Evolutionary conservation across 2,113 vertebrate species (phyloP).

Genomic region (Aythya baeri): DNA sequence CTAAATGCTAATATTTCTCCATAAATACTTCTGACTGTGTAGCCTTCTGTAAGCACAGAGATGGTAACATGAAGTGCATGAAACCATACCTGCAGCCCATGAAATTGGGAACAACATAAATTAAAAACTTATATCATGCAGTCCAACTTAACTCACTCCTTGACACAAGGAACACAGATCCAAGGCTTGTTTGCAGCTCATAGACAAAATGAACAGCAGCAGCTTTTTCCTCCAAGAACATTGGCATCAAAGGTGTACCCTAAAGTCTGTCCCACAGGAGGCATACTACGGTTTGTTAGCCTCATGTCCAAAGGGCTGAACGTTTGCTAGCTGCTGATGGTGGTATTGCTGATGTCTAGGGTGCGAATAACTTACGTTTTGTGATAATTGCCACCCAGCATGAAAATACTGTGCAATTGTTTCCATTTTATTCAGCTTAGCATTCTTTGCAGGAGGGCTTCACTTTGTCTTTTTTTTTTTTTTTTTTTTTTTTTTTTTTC

Average conservation of each 20-base stretch:
- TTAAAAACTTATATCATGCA: background rate
- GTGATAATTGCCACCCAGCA: background rate
- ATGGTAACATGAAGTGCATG: background rate
- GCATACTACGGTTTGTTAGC: background rate
- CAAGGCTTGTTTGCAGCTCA: background rate
- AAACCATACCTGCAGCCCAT: background rate
- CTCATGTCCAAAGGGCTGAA: constrained; percentile 7
- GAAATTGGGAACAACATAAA: background rate
- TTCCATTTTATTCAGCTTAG: background rate
- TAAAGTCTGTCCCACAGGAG: background rate
- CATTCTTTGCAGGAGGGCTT: background rate
- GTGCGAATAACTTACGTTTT: background rate
- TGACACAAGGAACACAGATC: background rate
- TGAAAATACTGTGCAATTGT: background rate
- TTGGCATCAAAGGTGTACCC: background rate
- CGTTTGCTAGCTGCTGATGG: background rate
- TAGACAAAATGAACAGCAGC: background rate
- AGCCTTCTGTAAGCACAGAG: background rate
- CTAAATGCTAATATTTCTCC: background rate
- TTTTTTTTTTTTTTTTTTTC: background rate
- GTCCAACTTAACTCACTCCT: background rate
- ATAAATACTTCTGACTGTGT: background rate
- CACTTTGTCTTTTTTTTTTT: background rate
- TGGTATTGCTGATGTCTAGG: background rate
- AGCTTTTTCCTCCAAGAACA: background rate